Evolutionary conservation across 2,888 invertebrate species (phyloP).

Genomic region (Strigamia maritima): DNA sequence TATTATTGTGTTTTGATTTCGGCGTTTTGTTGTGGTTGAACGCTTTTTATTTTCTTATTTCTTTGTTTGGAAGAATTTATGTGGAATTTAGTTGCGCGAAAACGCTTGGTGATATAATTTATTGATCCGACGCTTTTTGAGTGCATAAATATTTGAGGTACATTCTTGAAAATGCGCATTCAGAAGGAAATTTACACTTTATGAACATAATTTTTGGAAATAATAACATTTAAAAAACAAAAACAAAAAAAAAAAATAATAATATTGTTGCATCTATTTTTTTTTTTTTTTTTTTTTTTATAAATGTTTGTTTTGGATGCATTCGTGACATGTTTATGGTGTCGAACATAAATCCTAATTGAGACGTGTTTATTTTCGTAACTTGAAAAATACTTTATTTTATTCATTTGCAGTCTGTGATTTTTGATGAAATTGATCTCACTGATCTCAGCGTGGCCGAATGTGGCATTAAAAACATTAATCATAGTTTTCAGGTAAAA

Average conservation of each 20-base stretch:
- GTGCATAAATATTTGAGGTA: conserved; percentile 2
- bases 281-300: too few relatives aligned
- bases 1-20: not conserved
- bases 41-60: too few relatives aligned
- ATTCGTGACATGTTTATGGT: too few relatives aligned
- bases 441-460: conserved; percentile 81
- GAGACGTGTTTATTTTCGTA: not conserved
- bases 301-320: too few relatives aligned
- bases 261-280: too few relatives aligned
- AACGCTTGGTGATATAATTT: not conserved
- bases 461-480: conserved; percentile 80
- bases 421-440: conserved; percentile 83
- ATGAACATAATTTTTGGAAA: not conserved
- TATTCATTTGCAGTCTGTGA: conserved; percentile 66
- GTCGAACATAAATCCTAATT: too few relatives aligned
- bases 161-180: not conserved
- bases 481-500: conserved; percentile 80
- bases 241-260: too few relatives aligned
- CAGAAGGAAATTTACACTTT: not conserved
- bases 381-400: not conserved
- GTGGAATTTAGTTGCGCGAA: not conserved
- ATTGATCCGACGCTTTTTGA: not conserved
- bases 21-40: not conserved
- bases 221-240: not conserved
- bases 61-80: not conserved